These are phyloP conservation scores for Diploscapter pachys DNA, from an alignment of 1,140 invertebrate species.

Conservation along the genomic window DNA sequence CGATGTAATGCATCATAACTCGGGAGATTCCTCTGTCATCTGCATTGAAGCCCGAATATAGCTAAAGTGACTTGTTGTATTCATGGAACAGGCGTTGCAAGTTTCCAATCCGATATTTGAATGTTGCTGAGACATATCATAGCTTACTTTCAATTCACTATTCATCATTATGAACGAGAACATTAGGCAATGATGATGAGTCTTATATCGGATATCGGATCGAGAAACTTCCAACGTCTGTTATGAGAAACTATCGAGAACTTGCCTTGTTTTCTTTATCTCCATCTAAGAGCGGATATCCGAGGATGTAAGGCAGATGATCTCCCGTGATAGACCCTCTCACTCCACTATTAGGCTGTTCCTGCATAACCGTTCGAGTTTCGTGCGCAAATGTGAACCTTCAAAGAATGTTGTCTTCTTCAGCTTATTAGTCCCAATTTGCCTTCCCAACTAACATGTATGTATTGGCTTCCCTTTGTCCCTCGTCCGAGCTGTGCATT, in stretches of 20 bases:
- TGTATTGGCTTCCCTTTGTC: slow-evolving; percentile 66
- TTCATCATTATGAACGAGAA: too few relatives aligned
- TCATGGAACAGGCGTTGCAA: neutral
- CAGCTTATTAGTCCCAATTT: neutral
- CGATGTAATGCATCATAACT: slow-evolving; percentile 86
- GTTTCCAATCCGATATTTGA: neutral
- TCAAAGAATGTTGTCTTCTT: slow-evolving; percentile 4
- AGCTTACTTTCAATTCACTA: too few relatives aligned
- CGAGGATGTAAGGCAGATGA: slow-evolving; percentile 86
- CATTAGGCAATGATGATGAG: too few relatives aligned
- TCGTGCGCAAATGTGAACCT: slow-evolving; percentile 57
- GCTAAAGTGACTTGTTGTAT: slow-evolving; percentile 18
- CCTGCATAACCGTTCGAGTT: slow-evolving; percentile 82
- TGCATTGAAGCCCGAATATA: slow-evolving; percentile 73
- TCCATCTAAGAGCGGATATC: slow-evolving; percentile 73
- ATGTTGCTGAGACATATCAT: too few relatives aligned
- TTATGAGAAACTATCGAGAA: neutral
- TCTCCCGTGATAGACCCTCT: slow-evolving; percentile 86
- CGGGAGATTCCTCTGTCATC: slow-evolving; percentile 82
- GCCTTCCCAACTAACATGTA: slow-evolving; percentile 73
- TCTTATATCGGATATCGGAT: too few relatives aligned
- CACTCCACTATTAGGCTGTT: slow-evolving; percentile 73
- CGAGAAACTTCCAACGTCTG: too few relatives aligned
- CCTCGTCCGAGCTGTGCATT: slow-evolving; percentile 71
- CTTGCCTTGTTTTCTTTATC: slow-evolving; percentile 45